These are phyloP conservation scores for Serilophus lunatus DNA, from an alignment of 2,113 vertebrate genomes.

Conservation along the genomic window DNA sequence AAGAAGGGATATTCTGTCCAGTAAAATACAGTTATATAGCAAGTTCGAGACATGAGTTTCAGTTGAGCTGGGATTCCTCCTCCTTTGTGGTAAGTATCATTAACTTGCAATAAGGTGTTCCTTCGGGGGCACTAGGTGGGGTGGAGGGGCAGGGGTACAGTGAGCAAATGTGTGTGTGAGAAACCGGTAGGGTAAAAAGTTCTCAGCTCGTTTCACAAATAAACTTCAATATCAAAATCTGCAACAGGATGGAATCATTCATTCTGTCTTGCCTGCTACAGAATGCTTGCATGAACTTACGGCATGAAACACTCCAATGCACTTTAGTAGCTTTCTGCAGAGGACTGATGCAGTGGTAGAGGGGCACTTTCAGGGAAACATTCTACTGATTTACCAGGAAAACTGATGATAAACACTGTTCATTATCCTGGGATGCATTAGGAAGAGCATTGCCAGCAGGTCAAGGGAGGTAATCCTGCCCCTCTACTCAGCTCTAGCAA, in stretches of 20 bases:
- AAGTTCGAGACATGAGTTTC: not conserved
- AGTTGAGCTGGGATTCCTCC: not conserved
- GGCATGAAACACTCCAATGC: not conserved
- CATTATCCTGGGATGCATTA: too few relatives aligned
- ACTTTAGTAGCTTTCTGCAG: not conserved
- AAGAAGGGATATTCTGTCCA: not conserved
- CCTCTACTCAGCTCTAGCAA: too few relatives aligned
- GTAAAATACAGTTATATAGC: not conserved
- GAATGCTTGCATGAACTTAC: not conserved
- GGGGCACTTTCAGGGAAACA: not conserved
- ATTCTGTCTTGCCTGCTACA: not conserved
- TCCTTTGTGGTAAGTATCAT: not conserved
- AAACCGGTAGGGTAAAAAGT: not conserved
- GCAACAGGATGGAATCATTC: not conserved
- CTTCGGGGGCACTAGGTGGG: not conserved
- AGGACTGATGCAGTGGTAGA: not conserved
- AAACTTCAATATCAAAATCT: not conserved
- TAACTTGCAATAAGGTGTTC: not conserved
- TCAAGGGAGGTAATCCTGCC: too few relatives aligned
- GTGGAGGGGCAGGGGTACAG: not conserved
- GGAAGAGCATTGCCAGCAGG: too few relatives aligned
- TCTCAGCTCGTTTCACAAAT: not conserved
- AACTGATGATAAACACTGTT: not conserved
- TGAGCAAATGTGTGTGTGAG: not conserved
- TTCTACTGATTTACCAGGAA: not conserved